phyloP scores from a whole-genome alignment of 2,888 invertebrate genomes.

The Temnothorax ravouxi region DNA sequence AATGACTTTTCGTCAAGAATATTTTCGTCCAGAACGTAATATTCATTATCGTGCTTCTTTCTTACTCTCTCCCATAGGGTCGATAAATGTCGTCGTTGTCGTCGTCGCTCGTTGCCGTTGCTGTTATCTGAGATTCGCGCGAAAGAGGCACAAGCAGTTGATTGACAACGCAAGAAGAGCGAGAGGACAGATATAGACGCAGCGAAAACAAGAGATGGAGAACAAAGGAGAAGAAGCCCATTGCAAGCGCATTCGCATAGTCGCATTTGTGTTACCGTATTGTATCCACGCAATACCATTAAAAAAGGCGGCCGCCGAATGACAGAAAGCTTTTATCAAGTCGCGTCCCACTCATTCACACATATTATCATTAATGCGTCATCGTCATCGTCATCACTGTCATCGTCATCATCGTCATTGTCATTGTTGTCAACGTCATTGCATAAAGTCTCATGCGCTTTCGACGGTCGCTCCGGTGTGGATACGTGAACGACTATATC shows the following conservation, averaged over 20 bases:
- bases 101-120: constrained; percentile 10
- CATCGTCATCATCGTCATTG: neutral
- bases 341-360: constrained; percentile 2
- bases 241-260: constrained; percentile 61
- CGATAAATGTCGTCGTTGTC: constrained; percentile 1
- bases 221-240: constrained; percentile 49
- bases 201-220: constrained; percentile 49
- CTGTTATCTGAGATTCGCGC: constrained; percentile 35
- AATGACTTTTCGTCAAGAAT: constrained; percentile 11
- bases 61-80: neutral
- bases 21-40: constrained; percentile 36
- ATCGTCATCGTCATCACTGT: neutral
- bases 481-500: constrained; percentile 44
- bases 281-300: constrained; percentile 25
- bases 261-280: constrained; percentile 45
- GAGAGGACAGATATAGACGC: constrained; percentile 15
- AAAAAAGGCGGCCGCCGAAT: constrained; percentile 39
- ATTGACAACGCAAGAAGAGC: constrained; percentile 26
- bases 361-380: neutral
- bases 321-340: neutral
- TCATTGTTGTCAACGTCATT: neutral
- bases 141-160: constrained; percentile 46
- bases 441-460: neutral
- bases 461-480: constrained; percentile 52
- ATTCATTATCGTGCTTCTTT: constrained; percentile 1